phyloP scores from a whole-genome alignment of 2,797 vertebrate genomes.

The Hydrophis major region DNA sequence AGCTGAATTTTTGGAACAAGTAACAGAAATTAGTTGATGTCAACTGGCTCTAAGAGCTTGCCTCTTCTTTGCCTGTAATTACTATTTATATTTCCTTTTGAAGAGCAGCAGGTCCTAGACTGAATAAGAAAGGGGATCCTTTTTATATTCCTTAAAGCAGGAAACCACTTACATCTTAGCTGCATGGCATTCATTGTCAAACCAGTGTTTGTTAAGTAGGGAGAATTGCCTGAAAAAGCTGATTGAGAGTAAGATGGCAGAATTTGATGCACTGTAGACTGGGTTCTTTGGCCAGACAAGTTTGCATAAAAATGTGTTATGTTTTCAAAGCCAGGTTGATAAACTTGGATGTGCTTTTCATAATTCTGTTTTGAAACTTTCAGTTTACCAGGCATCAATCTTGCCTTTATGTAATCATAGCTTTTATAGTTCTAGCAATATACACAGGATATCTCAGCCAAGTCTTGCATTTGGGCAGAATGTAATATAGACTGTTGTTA shows the following conservation, averaged over 20 bases:
- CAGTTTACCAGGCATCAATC: not conserved
- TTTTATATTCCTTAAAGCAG: not conserved
- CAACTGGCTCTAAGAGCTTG: too few species aligned
- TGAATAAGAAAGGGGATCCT: not conserved
- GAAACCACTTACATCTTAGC: too few species aligned
- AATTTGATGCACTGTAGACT: conserved; percentile 43
- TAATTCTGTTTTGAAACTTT: conserved; percentile 6
- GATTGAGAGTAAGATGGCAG: too few species aligned
- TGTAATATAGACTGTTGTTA: not conserved
- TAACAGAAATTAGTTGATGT: too few species aligned
- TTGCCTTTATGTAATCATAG: not conserved
- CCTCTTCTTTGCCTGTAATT: too few species aligned
- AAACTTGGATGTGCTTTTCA: conserved; percentile 24
- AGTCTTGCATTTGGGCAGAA: not conserved
- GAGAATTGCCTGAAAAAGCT: too few species aligned
- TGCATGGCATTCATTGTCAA: too few species aligned
- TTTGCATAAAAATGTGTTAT: not conserved
- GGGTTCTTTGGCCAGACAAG: not conserved
- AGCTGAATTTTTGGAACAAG: too few species aligned
- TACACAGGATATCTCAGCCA: not conserved
- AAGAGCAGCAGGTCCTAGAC: too few species aligned
- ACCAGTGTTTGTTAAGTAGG: too few species aligned
- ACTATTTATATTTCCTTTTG: too few species aligned
- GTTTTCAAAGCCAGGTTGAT: conserved; percentile 8
- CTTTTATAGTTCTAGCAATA: not conserved